A percentile compares a stretch with the other conserved stretches of the same genome.
These are phyloP conservation scores for Megalonaias nervosa DNA, from an alignment of 1,140 invertebrate genomes.

Conservation along the genomic window DNA sequence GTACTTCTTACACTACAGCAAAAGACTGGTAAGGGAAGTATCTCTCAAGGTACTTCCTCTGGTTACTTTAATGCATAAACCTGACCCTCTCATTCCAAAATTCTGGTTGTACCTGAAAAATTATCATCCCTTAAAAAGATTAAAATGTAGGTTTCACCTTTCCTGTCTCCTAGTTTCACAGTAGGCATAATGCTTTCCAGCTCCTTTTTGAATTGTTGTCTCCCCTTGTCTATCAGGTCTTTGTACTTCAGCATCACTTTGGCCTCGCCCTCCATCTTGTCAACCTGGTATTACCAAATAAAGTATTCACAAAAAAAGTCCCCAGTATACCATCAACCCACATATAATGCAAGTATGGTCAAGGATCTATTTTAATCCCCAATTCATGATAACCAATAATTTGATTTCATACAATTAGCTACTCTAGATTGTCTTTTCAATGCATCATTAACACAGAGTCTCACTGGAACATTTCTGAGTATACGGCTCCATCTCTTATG, in stretches of 20 bases:
- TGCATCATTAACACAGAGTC: conserved; percentile 1
- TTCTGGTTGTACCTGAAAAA: neutral
- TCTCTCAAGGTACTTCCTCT: too few relatives aligned
- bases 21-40: too few relatives aligned
- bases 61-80: too few relatives aligned
- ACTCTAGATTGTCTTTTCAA: too few relatives aligned
- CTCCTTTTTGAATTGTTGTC: conserved; percentile 72
- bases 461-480: neutral
- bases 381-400: neutral
- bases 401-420: neutral
- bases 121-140: neutral
- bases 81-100: neutral
- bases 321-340: neutral
- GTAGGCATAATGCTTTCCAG: conserved; percentile 71
- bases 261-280: conserved; percentile 67
- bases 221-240: conserved; percentile 71
- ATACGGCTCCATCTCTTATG: too few relatives aligned
- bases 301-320: too few relatives aligned
- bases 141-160: conserved; percentile 1
- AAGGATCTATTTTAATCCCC: neutral
- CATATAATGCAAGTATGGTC: neutral
- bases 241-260: conserved; percentile 71
- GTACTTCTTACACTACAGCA: too few relatives aligned
- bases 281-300: conserved; percentile 51
- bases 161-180: conserved; percentile 62